Base-by-base conservation (phyloP, 1,140 invertebrate species). In the Reticulitermes speratus region DNA sequence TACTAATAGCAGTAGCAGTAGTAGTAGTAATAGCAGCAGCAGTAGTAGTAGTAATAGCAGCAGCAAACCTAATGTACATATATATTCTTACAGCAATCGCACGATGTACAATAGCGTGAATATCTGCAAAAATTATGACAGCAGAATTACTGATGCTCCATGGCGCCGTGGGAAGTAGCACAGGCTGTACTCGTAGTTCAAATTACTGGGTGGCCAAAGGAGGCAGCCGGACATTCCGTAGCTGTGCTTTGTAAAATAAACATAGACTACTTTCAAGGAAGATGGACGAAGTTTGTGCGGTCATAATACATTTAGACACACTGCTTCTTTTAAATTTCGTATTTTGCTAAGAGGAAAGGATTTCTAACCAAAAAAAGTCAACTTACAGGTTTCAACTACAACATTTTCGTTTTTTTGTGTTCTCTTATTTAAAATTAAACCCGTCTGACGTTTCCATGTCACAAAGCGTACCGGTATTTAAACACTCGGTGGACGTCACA, bases 381-480 rank as follows among this genome's bases (percentile, higher is more conserved):
- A 75, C 65, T 30, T 75, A 16, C n/a, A 30, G n/a, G n/a, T 25
- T 75, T 6, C n/a, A 75, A 75, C 25, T 30, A 30, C n/a, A 75
- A 11, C 25, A 38, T 38, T 38, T 38, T 38, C n/a, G n/a, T 38
- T 30, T 30, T 75, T 75, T 75, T n/a, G 8, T 75, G 3, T 11
- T n/a, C 16, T n/a, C n/a, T 75, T 75, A 75, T 75, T 75, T 75
- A 75, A 30, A 75, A 75, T 25, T 30, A 75, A 75, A 75, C 65
- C 65, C n/a, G n/a, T 75, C 65, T 75, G 2, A 75, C 65, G n/a
- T n/a, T 75, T 75, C n/a, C 65, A 30, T 8, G 65, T 30, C 65
- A 75, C 65, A 65, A 65, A 19, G 21, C 59, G 19, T 65, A 65
- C 59, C 19, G 8, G 12, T 65, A 65, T 65, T 65, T 65, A 65